Conservation (phyloP, 2,888 invertebrate species). For the Lomographa bimaculata region DNA sequence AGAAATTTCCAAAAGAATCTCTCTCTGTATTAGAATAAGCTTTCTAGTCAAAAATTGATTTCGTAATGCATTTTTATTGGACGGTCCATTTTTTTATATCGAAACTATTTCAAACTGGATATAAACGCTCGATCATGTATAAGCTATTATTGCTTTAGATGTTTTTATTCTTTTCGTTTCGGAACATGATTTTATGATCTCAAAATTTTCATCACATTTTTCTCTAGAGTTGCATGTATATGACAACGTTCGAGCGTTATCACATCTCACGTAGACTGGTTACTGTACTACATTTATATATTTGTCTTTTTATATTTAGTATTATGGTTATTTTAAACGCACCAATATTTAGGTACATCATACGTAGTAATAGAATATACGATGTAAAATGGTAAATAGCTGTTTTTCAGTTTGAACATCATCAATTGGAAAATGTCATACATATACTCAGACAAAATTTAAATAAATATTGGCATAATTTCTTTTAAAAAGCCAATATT, state of each 20-base stretch:
- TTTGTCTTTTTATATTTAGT: constrained; percentile 28
- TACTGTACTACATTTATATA: constrained; percentile 23
- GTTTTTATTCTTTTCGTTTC: constrained; percentile 13
- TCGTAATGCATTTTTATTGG: constrained; percentile 55
- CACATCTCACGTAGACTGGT: constrained; percentile 27
- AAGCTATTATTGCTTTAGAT: constrained; percentile 10
- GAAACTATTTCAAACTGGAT: constrained; percentile 11
- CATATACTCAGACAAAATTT: too few species aligned
- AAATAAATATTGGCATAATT: too few species aligned
- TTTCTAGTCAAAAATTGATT: constrained; percentile 81
- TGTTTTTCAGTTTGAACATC: constrained; percentile 3
- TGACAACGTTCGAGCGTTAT: constrained; percentile 18
- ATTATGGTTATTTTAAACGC: constrained; percentile 32
- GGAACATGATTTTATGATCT: constrained; percentile 28
- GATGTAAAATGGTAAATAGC: constrained; percentile 1
- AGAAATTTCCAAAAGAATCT: constrained; percentile 75
- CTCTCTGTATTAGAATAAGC: constrained; percentile 80
- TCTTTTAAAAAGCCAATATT: too few species aligned
- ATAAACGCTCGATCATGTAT: constrained; percentile 15
- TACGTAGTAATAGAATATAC: constrained; percentile 17
- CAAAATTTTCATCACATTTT: constrained; percentile 28
- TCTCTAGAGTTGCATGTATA: constrained; percentile 11
- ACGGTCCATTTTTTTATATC: constrained; percentile 22
- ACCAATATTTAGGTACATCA: constrained; percentile 32
- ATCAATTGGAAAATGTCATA: not conserved